Evolutionary conservation across 1,140 invertebrate species (phyloP).

Genomic region (Babylonia areolata): DNA sequence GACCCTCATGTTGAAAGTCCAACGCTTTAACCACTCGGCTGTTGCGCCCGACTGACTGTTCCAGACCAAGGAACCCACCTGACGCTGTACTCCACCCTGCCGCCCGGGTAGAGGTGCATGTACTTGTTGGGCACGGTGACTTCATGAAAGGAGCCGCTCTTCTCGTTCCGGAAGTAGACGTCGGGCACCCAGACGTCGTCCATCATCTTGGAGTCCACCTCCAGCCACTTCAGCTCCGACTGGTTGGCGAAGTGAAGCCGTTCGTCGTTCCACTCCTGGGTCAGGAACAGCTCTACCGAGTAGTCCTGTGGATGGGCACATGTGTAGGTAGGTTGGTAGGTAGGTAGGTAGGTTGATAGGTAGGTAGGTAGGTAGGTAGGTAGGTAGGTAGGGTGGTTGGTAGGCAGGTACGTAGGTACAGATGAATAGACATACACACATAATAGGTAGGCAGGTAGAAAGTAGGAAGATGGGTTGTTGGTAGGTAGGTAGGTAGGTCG

Average conservation of each 20-base stretch:
- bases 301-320: slow-evolving; percentile 70
- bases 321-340: too few relatives aligned
- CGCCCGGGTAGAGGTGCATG: slow-evolving; percentile 74
- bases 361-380: too few relatives aligned
- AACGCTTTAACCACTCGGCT: too few relatives aligned
- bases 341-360: too few relatives aligned
- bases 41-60: too few relatives aligned
- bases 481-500: too few relatives aligned
- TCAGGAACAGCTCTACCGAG: slow-evolving; percentile 72
- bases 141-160: slow-evolving; percentile 75
- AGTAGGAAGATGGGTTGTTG: too few relatives aligned
- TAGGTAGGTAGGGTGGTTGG: too few relatives aligned
- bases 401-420: too few relatives aligned
- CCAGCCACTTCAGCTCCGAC: slow-evolving; percentile 42
- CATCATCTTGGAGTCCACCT: slow-evolving; percentile 64
- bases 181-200: slow-evolving; percentile 75
- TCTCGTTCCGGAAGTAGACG: slow-evolving; percentile 76
- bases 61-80: slow-evolving; percentile 33
- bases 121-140: slow-evolving; percentile 77
- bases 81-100: slow-evolving; percentile 51
- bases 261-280: slow-evolving; percentile 55
- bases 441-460: too few relatives aligned
- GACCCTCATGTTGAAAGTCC: too few relatives aligned
- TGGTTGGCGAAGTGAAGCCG: slow-evolving; percentile 48
- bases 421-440: too few relatives aligned